These are phyloP conservation scores for Papilio polytes DNA, from an alignment of 1,140 invertebrate species.

Conservation along the genomic window DNA sequence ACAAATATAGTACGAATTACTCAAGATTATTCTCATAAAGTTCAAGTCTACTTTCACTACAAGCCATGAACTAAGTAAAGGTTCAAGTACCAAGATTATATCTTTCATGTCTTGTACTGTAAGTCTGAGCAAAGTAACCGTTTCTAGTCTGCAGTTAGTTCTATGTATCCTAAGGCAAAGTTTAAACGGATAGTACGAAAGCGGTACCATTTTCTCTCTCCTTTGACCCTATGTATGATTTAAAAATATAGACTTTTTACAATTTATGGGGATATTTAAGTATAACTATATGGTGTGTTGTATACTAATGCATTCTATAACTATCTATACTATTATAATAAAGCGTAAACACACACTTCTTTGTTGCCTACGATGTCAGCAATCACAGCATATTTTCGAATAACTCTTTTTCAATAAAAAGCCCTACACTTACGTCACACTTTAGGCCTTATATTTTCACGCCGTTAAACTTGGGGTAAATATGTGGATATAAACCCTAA, in stretches of 20 bases:
- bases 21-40: neutral
- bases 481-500: too few relatives aligned
- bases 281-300: neutral
- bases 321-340: too few relatives aligned
- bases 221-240: neutral
- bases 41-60: constrained; percentile 2
- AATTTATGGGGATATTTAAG: too few relatives aligned
- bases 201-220: neutral
- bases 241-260: neutral
- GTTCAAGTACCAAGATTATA: neutral
- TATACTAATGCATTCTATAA: neutral
- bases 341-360: too few relatives aligned
- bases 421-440: too few relatives aligned
- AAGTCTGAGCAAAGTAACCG: neutral
- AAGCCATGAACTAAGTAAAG: neutral
- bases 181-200: neutral
- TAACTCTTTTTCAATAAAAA: too few relatives aligned
- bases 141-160: neutral
- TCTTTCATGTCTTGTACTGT: neutral
- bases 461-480: too few relatives aligned
- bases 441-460: too few relatives aligned
- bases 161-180: neutral
- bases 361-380: too few relatives aligned
- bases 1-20: neutral
- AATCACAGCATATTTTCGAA: too few relatives aligned